A percentile compares a stretch with the other conserved stretches of the same genome.
Conservation (phyloP, 2,797 vertebrate genomes). For the Lithobates pipiens region DNA sequence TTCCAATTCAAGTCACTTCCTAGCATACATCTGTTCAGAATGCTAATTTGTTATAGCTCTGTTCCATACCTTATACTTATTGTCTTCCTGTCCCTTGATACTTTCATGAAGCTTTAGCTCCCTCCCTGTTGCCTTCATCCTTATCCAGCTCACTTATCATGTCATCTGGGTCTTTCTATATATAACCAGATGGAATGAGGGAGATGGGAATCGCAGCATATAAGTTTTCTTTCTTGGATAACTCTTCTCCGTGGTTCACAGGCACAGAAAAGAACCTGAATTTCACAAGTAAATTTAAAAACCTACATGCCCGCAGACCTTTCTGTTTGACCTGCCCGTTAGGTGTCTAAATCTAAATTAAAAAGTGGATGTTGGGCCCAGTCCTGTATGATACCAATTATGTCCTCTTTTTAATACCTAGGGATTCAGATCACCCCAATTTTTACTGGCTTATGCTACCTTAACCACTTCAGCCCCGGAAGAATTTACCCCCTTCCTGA, state of each 20-base stretch:
- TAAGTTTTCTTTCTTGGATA: slow-evolving; percentile 16
- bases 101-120: slow-evolving; percentile 40
- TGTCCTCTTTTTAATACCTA: too few species aligned
- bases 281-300: too few species aligned
- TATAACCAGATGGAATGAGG: slow-evolving; percentile 8
- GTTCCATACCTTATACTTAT: slow-evolving; percentile 47
- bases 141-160: slow-evolving; percentile 49
- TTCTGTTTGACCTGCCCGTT: too few species aligned
- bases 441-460: too few species aligned
- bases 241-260: neutral
- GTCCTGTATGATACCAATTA: too few species aligned
- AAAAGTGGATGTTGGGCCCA: too few species aligned
- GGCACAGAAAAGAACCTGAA: too few species aligned
- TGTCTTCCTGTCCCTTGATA: slow-evolving; percentile 19
- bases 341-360: too few species aligned
- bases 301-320: too few species aligned
- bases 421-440: too few species aligned
- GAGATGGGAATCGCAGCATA: neutral
- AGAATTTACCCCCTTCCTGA: too few species aligned
- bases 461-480: too few species aligned
- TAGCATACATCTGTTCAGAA: slow-evolving; percentile 51
- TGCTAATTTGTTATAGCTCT: slow-evolving; percentile 36
- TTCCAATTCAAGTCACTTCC: slow-evolving; percentile 35
- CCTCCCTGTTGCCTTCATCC: slow-evolving; percentile 37
- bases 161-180: slow-evolving; percentile 36